Evolutionary conservation across 2,797 vertebrate genomes (phyloP).

Genomic region (Chaenodraco wilsoni): DNA sequence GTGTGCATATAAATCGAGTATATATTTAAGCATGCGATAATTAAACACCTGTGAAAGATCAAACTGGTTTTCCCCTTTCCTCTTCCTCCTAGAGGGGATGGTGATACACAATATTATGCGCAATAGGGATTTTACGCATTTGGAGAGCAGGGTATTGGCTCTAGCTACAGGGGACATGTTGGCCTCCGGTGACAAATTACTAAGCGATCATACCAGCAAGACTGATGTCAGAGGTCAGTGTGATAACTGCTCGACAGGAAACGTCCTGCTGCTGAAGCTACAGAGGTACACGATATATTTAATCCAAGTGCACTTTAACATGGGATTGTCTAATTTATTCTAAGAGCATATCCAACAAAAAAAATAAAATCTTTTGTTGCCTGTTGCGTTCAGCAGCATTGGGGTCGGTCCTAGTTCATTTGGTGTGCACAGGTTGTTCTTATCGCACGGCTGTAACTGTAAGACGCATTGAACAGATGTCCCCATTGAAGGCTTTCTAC

Average conservation of each 20-base stretch:
- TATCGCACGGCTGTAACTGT: constrained; percentile 80
- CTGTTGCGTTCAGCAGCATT: constrained; percentile 61
- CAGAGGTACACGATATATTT: constrained; percentile 35
- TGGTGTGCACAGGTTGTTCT: constrained; percentile 77
- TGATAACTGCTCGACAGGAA: constrained; percentile 66
- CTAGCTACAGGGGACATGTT: constrained; percentile 56
- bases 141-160: constrained; percentile 30
- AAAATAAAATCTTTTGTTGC: constrained; percentile 50
- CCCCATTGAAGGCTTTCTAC: constrained; percentile 94
- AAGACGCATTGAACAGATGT: constrained; percentile 95
- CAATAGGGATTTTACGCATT: constrained; percentile 54
- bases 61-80: constrained; percentile 10
- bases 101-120: constrained; percentile 24
- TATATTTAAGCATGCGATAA: constrained; percentile 2
- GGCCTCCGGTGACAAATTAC: constrained; percentile 73
- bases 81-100: constrained; percentile 6
- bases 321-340: constrained; percentile 42
- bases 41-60: constrained; percentile 1
- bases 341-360: background rate
- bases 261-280: constrained; percentile 33
- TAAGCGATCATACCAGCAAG: constrained; percentile 70
- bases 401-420: constrained; percentile 65
- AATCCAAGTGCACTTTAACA: constrained; percentile 28
- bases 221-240: constrained; percentile 73
- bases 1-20: background rate